Base-by-base conservation (phyloP, 2,797 vertebrate genomes). In the Myripristis jacobus region DNA sequence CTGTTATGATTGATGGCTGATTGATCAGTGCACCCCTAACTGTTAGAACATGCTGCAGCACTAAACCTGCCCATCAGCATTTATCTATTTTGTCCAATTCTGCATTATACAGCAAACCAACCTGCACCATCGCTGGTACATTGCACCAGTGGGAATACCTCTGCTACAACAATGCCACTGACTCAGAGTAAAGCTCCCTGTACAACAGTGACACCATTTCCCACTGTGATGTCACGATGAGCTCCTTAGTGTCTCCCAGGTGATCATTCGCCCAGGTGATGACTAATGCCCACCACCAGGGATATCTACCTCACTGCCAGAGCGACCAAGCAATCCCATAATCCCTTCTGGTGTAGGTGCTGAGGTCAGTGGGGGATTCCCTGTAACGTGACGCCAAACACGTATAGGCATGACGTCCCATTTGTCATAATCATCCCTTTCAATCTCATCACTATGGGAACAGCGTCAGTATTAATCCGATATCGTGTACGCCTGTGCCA, bases 241-340 rank as follows among this genome's bases (percentile, higher is more conserved):
- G 86, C 81, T 77, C 61, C 86, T 90, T 87, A 82, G 70, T 47
- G 55, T 89, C 74, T 76, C 85, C 82, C 62, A 50, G 77, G 89
- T 73, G 85, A 90, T 78, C 53, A 63, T 70, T 79, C 3, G 22
- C 54, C 57, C 79, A 66, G 76, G 72, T 81, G 82, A 86, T 86
- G 85, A 90, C 74, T 87, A 85, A 82, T 21, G 19, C 75, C 47
- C 29, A 66, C 81, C 76, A 58, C 51, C 22, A 36, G 67, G 69
- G 78, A 86, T 77, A 87, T 84, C 84, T 73, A 66, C 68, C 60
- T 78, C 67, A 77, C 76, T 57, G 19, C 73, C 47, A 68, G 69
- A 56, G 77, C 75, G 77, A 81, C 59, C 58, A 47, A 56, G 75
- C 82, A 81, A 85, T 77, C 86, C 79, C 75, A 82, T 91, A 90